A percentile compares a stretch with the other conserved stretches of the same genome.
Evolutionary conservation across 1,140 invertebrate genomes (phyloP).

Genomic region (Tetramorium parvispinum): DNA sequence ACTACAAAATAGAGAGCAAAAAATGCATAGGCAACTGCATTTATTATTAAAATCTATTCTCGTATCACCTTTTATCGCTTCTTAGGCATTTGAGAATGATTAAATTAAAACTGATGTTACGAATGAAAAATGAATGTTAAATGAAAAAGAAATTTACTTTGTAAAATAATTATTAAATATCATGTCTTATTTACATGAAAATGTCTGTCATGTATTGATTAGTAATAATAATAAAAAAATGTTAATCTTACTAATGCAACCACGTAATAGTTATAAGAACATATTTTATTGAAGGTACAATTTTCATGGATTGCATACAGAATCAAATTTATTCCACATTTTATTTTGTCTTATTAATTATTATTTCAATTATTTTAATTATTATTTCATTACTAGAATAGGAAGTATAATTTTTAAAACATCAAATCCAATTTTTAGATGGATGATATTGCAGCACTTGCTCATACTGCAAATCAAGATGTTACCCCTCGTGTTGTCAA

Average conservation of each 20-base stretch:
- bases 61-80: slow-evolving; percentile 31
- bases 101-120: slow-evolving; percentile 13
- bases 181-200: neutral
- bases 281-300: neutral
- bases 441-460: slow-evolving; percentile 76
- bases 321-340: neutral
- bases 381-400: neutral
- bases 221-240: neutral
- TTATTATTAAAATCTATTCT: slow-evolving; percentile 6
- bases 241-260: neutral
- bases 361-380: no score
- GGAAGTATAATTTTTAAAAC: neutral
- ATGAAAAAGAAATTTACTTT: neutral
- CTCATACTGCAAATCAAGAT: slow-evolving; percentile 70
- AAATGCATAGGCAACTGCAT: no score
- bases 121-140: slow-evolving; percentile 6
- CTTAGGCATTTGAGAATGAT: slow-evolving; percentile 12
- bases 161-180: neutral
- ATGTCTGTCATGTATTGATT: neutral
- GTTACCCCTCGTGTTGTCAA: slow-evolving; percentile 74
- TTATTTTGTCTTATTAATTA: neutral
- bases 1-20: no score
- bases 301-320: neutral
- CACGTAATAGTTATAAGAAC: neutral
- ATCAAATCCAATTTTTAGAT: slow-evolving; percentile 77